Conservation (phyloP, 2,797 vertebrate genomes). For the Myotis findleyi region DNA sequence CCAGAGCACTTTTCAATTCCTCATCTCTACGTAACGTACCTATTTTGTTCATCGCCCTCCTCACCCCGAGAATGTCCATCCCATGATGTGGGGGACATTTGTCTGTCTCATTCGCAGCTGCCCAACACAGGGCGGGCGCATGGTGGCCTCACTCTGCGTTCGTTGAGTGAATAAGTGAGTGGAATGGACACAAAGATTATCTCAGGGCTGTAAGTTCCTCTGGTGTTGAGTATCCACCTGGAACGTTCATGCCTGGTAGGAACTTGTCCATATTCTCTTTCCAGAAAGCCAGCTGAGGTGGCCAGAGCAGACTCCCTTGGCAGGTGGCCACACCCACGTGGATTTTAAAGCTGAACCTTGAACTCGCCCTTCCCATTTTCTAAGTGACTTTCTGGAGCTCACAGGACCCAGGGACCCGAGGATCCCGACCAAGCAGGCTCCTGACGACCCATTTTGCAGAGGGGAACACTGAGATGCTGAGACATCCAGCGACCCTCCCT, state of each 20-base stretch:
- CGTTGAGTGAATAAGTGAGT: not conserved
- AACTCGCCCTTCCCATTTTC: not conserved
- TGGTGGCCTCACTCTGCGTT: fast-evolving
- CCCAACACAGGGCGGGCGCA: not conserved
- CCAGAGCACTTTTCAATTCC: not conserved
- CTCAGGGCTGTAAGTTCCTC: not conserved
- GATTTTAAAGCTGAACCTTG: not conserved
- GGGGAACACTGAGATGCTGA: not conserved
- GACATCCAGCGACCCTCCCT: fast-evolving
- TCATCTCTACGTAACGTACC: not conserved
- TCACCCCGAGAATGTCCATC: not conserved
- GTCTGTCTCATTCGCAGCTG: not conserved
- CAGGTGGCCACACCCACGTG: fast-evolving
- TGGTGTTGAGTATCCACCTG: not conserved
- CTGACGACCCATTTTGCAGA: not conserved
- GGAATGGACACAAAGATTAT: not conserved
- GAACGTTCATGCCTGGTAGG: not conserved
- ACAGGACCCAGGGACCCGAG: not conserved
- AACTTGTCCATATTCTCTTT: not conserved
- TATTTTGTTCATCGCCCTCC: not conserved
- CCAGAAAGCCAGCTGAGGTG: not conserved
- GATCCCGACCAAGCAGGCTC: not conserved
- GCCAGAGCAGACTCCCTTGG: not conserved
- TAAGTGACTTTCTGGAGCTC: not conserved
- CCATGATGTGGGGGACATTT: not conserved